Evolutionary conservation across 2,113 vertebrate genomes (phyloP).

Genomic region (Enhydra lutris): DNA sequence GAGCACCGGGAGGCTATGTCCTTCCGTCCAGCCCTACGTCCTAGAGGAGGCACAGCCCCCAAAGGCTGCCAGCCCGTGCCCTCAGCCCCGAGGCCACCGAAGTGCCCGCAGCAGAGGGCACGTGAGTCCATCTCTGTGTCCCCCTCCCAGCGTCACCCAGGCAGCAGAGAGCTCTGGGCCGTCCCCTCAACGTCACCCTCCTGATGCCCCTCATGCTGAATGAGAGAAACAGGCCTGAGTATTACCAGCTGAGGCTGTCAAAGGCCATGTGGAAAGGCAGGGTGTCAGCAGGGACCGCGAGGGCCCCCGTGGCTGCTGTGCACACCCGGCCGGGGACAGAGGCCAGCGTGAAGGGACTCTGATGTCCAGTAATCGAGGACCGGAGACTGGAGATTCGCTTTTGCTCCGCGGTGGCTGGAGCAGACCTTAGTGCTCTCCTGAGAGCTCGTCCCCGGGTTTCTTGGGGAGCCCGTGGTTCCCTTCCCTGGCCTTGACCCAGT

Average conservation of each 20-base stretch:
- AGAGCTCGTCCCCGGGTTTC: background rate
- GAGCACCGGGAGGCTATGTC: fast-evolving
- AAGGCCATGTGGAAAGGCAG: fast-evolving
- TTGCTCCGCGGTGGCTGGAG: fast-evolving
- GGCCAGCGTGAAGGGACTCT: fast-evolving
- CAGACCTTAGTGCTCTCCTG: background rate
- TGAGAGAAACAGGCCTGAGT: background rate
- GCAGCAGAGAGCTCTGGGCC: too few species aligned
- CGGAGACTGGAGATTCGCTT: background rate
- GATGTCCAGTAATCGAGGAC: fast-evolving
- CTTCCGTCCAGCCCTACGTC: fast-evolving
- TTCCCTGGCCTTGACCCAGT: background rate
- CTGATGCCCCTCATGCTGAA: too few species aligned
- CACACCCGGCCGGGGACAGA: fast-evolving
- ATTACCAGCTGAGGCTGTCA: fast-evolving
- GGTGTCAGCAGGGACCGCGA: background rate
- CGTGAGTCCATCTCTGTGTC: fast-evolving
- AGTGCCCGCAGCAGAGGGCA: fast-evolving
- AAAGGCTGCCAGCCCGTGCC: fast-evolving
- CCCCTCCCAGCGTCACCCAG: fast-evolving
- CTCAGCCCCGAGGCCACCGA: fast-evolving
- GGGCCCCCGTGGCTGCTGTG: too few species aligned
- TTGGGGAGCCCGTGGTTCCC: background rate
- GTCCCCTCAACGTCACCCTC: fast-evolving
- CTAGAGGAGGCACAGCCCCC: background rate